Evolutionary conservation across 1,140 invertebrate species (phyloP).

Genomic region (Eciton burchellii): DNA sequence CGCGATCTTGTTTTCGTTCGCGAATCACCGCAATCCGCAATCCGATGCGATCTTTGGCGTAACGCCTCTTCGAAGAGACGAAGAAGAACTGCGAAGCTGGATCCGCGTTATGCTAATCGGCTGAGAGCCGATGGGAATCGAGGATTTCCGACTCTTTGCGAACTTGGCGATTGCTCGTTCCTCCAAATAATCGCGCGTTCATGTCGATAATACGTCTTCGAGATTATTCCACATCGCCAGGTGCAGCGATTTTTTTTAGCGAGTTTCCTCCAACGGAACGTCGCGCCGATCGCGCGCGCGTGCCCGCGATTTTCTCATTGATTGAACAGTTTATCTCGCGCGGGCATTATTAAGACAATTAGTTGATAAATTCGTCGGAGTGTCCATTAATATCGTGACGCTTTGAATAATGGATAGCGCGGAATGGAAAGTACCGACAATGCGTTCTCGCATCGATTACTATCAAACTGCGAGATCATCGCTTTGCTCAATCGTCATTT

Average conservation of each 20-base stretch:
- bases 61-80: neutral
- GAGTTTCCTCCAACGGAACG: neutral
- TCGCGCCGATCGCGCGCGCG: neutral
- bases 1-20: conserved; percentile 47
- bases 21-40: neutral
- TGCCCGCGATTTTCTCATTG: neutral
- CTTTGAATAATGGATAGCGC: conserved; percentile 30
- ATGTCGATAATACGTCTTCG: too few species aligned
- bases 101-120: neutral
- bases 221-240: too few species aligned
- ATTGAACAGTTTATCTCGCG: conserved; percentile 14
- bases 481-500: conserved; percentile 54
- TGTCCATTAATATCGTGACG: conserved; percentile 21
- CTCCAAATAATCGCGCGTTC: too few species aligned
- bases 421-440: conserved; percentile 55
- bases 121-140: neutral
- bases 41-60: neutral
- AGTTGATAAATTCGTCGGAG: conserved; percentile 35
- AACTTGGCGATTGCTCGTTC: too few species aligned
- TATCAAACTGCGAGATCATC: conserved; percentile 54
- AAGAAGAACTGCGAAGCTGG: neutral
- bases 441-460: conserved; percentile 50
- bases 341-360: conserved; percentile 31
- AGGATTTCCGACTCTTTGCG: too few species aligned
- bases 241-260: neutral